phyloP scores from a whole-genome alignment of 2,888 invertebrate species.

The Tetheella fluctuosa region DNA sequence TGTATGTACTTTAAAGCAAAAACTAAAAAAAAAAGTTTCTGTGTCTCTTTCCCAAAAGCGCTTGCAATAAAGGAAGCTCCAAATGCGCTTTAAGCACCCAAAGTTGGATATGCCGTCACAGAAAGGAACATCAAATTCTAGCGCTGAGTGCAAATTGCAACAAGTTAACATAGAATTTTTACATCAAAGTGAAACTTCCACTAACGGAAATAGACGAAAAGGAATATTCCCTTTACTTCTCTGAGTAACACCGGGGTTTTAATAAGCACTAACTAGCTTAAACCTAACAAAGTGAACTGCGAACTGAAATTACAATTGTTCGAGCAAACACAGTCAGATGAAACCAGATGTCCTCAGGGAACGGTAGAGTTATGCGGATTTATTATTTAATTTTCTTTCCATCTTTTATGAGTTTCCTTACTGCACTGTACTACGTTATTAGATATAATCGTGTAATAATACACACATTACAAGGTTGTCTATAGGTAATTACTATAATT shows the following conservation, averaged over 20 bases:
- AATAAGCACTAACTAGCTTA: neutral
- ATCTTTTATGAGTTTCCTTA: neutral
- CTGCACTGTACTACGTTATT: neutral
- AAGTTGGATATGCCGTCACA: neutral
- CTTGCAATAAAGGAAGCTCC: neutral
- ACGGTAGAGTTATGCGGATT: neutral
- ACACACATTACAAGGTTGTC: neutral
- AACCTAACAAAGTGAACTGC: neutral
- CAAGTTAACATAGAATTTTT: neutral
- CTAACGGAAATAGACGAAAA: neutral
- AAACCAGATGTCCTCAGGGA: neutral
- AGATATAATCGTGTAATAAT: neutral
- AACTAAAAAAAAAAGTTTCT: neutral
- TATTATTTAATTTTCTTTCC: neutral
- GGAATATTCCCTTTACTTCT: neutral
- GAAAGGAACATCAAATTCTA: neutral
- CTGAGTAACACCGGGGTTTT: neutral
- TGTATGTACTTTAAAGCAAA: neutral
- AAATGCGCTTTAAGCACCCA: neutral
- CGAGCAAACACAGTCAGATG: neutral
- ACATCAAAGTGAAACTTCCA: neutral
- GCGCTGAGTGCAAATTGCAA: slow-evolving; percentile 1
- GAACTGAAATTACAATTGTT: neutral
- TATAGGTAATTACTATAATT: neutral
- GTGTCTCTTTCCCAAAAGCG: neutral